Evolutionary conservation across 2,888 invertebrate genomes (phyloP).

Genomic region (Cistogaster globosa): DNA sequence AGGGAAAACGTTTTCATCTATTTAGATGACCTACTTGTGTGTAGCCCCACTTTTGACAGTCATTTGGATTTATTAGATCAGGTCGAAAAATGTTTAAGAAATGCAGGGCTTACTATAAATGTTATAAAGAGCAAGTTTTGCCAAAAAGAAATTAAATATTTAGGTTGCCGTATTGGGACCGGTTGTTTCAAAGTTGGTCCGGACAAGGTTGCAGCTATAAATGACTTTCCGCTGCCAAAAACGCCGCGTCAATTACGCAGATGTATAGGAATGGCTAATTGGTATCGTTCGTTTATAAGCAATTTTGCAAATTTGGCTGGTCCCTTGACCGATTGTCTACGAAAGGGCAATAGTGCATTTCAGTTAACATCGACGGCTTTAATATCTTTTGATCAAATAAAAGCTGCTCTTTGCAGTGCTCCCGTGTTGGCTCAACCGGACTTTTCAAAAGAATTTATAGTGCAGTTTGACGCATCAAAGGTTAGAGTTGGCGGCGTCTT

Average conservation of each 20-base stretch:
- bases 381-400: too few species aligned
- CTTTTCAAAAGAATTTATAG: not conserved
- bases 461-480: not conserved
- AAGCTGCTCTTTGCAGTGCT: not conserved
- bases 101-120: not conserved
- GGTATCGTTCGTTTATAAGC: constrained; percentile 18
- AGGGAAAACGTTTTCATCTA: constrained; percentile 28
- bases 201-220: constrained; percentile 19
- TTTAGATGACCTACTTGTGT: constrained; percentile 28
- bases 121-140: constrained; percentile 18
- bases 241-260: not conserved
- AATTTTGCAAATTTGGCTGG: too few species aligned
- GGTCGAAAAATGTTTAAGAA: not conserved
- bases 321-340: not conserved
- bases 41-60: not conserved
- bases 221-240: not conserved
- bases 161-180: constrained; percentile 14
- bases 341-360: not conserved
- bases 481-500: not conserved
- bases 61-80: not conserved
- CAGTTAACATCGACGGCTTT: too few species aligned
- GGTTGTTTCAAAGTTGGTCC: constrained; percentile 17
- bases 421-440: not conserved
- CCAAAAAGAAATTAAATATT: constrained; percentile 14
- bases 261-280: not conserved